Evolutionary conservation across 2,888 invertebrate genomes (phyloP), one percentile per base, ranked within the genome.

Genomic region (Drosophila incognita): DNA sequence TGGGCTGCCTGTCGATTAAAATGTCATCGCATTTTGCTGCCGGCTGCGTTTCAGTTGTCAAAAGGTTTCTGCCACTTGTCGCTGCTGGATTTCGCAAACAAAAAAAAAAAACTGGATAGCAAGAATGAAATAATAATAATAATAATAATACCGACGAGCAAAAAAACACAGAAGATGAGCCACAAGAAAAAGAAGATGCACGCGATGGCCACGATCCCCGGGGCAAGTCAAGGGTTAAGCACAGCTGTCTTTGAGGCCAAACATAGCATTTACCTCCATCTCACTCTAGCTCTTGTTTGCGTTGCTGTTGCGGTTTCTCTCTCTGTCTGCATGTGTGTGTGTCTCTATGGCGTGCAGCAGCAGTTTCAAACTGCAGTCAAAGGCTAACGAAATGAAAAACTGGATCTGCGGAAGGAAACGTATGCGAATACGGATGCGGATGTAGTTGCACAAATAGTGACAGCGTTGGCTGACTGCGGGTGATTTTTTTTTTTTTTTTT

Each of bases 21-120:
- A 90, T 90, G 86, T 89, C 86, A 87, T 89, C 83, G 78, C 87
- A 74, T 81, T 85, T 89, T 69, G 89, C 89, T 87, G 89, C 87
- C 74, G 84, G 82, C 67, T 46, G 46, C 67, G 74, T 71, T 82
- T 70, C 70, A 74, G 76, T 82, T 83, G 84, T 82, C 76, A 74
- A 76, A 79, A 80, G 79, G 79, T 74, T 82, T 76, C n/a, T 76
- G 74, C 76, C 68, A 74, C 66, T 81, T 79, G 79, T 61, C 69
- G 68, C 65, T 70, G 66, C 57, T 65, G 60, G 77, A 69, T 74
- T 59, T 42, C 59, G 49, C 40, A 64, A 46, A 46, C 33, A 40
- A 29, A 33, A 54, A 18, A 54, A 18, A 33, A 42, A 42, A 31
- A 33, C 18, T 38, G 36, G 21, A 46, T 46, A 7, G 46, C 46